Evolutionary conservation across 2,797 vertebrate genomes (phyloP).

Genomic region (Linurgus olivaceus): DNA sequence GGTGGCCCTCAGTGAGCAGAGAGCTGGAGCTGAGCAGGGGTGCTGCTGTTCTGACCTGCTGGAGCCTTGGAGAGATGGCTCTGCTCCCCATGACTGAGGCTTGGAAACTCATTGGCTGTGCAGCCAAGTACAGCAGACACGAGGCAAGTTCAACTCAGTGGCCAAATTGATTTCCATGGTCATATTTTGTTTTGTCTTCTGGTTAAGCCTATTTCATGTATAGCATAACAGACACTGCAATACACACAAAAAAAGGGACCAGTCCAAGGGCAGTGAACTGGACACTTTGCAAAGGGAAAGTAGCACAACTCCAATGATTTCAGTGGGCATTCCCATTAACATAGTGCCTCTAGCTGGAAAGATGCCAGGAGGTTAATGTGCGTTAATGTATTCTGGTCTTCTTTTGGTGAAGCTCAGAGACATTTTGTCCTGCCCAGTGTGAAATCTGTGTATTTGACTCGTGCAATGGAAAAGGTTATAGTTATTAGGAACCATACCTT

Average conservation of each 20-base stretch:
- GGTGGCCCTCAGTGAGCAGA: not conserved
- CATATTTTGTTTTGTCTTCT: not conserved
- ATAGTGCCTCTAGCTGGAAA: not conserved
- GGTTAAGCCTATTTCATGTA: not conserved
- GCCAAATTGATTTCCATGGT: not conserved
- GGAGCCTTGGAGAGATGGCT: not conserved
- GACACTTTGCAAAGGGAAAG: not conserved
- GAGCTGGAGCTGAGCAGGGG: fast-evolving
- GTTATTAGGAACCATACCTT: not conserved
- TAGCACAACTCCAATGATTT: not conserved
- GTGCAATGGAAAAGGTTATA: not conserved
- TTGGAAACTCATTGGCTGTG: not conserved
- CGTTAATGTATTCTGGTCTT: not conserved
- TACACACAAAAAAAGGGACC: not conserved
- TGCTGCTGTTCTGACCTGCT: not conserved
- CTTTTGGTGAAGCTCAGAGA: not conserved
- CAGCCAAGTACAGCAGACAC: not conserved
- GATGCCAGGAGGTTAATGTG: not conserved
- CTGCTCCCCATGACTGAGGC: not conserved
- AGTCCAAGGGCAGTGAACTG: not conserved
- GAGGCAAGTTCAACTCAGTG: not conserved
- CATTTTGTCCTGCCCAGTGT: not conserved
- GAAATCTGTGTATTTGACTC: not conserved
- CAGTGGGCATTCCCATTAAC: not conserved
- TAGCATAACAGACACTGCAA: not conserved